These are phyloP conservation scores for Sphenodon punctatus DNA, from an alignment of 2,797 vertebrate species.

Conservation along the genomic window DNA sequence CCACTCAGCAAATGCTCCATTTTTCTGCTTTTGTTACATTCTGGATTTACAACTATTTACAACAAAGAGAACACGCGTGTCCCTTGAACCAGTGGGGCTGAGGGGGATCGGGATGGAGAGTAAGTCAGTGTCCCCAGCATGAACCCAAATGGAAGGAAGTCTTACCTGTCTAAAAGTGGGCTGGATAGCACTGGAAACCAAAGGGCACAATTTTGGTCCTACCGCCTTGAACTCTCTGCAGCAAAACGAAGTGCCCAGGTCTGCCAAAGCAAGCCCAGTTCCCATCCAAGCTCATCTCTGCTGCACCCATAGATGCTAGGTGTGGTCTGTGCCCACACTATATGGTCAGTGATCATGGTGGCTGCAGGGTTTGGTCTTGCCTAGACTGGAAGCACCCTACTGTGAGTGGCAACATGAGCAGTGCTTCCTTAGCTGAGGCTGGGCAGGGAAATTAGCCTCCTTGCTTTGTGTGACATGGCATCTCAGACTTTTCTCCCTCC, in stretches of 20 bases:
- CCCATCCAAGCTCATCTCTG: background rate
- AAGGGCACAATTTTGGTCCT: background rate
- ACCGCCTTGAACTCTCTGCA: background rate
- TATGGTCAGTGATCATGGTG: background rate
- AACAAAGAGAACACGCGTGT: slow-evolving; percentile 12
- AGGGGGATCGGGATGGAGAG: background rate
- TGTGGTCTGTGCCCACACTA: background rate
- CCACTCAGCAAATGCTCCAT: background rate
- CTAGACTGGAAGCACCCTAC: no score
- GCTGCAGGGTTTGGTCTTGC: no score
- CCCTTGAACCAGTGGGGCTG: background rate
- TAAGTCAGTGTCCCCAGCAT: background rate
- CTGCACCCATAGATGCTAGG: background rate
- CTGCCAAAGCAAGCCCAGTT: background rate
- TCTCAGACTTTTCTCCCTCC: no score
- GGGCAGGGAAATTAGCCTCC: no score
- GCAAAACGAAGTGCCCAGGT: background rate
- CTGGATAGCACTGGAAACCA: no score
- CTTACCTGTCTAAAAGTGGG: background rate
- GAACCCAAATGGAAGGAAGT: background rate
- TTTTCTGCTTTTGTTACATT: background rate
- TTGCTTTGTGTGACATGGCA: no score
- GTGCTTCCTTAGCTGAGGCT: background rate
- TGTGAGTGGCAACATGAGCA: background rate
- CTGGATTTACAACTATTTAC: slow-evolving; percentile 53